Evolutionary conservation across 2,888 invertebrate species (phyloP).

Genomic region (Eudasyphora cyanicolor): DNA sequence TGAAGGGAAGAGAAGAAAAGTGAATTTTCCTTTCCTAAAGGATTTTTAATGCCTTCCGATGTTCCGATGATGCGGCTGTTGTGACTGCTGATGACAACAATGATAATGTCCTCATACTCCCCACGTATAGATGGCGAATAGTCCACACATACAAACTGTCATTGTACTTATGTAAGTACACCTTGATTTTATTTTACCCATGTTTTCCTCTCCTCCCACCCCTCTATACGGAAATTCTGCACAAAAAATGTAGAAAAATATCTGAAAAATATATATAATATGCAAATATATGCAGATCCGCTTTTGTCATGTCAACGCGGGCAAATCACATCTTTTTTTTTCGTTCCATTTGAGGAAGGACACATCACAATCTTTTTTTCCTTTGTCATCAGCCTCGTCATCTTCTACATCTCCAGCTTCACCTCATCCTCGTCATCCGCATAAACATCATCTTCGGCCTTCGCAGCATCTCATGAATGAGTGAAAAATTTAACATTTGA

Average conservation of each 20-base stretch:
- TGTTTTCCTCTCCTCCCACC: not conserved
- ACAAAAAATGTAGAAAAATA: constrained; percentile 32
- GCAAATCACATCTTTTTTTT: constrained; percentile 61
- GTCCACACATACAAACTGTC: constrained; percentile 17
- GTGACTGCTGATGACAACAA: constrained; percentile 26
- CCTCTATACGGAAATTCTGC: constrained; percentile 55
- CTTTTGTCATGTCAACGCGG: constrained; percentile 76
- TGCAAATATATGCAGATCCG: constrained; percentile 79
- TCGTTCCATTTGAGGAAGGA: constrained; percentile 49
- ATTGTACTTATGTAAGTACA: constrained; percentile 37
- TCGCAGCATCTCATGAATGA: constrained; percentile 31
- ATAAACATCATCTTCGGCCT: not conserved
- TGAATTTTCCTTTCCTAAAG: constrained; percentile 37
- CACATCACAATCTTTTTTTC: constrained; percentile 42
- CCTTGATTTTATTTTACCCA: constrained; percentile 41
- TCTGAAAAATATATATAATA: constrained; percentile 69
- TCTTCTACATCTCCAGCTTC: not conserved
- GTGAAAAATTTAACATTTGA: constrained; percentile 53
- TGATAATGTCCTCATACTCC: constrained; percentile 39
- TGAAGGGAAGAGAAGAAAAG: constrained; percentile 26
- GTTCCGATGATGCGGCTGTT: constrained; percentile 31
- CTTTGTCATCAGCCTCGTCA: constrained; percentile 51
- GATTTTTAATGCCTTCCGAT: constrained; percentile 56
- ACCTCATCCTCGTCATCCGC: constrained; percentile 2
- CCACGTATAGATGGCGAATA: constrained; percentile 14